These are phyloP conservation scores for Labia minor DNA, from an alignment of 2,888 invertebrate species.

Conservation along the genomic window DNA sequence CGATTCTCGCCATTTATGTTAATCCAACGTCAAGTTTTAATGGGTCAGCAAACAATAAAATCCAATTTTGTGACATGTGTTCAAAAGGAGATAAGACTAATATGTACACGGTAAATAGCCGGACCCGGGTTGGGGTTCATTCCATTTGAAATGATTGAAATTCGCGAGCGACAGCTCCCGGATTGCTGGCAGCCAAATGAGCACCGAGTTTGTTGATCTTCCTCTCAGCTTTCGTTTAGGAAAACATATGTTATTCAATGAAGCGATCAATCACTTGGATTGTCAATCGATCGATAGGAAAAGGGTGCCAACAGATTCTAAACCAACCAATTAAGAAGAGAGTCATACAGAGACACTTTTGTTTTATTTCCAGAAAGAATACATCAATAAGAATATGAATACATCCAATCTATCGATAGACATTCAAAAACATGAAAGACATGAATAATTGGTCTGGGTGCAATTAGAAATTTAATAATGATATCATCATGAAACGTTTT, in stretches of 20 bases:
- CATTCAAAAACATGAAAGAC: too few species aligned
- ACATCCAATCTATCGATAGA: too few species aligned
- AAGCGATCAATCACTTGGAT: constrained; percentile 5
- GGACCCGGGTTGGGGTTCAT: background rate
- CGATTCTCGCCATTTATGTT: background rate
- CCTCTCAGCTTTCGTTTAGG: background rate
- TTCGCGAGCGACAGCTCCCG: background rate
- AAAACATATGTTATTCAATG: background rate
- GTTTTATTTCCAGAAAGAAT: too few species aligned
- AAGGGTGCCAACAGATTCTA: too few species aligned
- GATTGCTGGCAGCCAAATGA: background rate
- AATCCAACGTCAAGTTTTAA: constrained; percentile 4
- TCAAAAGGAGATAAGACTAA: background rate
- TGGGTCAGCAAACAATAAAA: constrained; percentile 13
- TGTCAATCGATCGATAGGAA: background rate
- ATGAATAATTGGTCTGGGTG: too few species aligned
- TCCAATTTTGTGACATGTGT: constrained; percentile 13
- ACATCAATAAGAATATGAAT: too few species aligned
- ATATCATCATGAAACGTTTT: too few species aligned
- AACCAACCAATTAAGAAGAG: too few species aligned
- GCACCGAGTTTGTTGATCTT: background rate
- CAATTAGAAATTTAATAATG: too few species aligned
- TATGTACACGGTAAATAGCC: background rate
- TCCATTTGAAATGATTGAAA: background rate
- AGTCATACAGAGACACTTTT: too few species aligned